phyloP scores from a whole-genome alignment of 2,888 invertebrate species.

The Pycnomerus fuliginosus region DNA sequence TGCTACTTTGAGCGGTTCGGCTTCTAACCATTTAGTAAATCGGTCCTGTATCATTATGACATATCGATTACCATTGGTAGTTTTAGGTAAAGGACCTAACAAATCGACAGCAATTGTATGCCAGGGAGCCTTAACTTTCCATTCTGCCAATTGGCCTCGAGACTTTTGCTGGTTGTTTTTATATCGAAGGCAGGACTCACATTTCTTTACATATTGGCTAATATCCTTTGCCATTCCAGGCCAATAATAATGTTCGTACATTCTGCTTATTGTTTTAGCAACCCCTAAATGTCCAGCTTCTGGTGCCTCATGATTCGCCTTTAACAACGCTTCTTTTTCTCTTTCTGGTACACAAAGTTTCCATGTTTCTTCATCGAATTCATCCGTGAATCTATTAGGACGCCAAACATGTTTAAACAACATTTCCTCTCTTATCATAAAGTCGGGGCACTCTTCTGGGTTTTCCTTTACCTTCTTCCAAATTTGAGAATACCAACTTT shows the following conservation, averaged over 20 bases:
- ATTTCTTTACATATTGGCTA: slow-evolving; percentile 29
- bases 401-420: slow-evolving; percentile 11
- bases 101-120: slow-evolving; percentile 34
- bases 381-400: slow-evolving; percentile 1
- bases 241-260: slow-evolving; percentile 36
- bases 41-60: slow-evolving; percentile 25
- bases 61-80: slow-evolving; percentile 20
- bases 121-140: slow-evolving; percentile 29
- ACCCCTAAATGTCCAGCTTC: slow-evolving; percentile 34
- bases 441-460: slow-evolving; percentile 1
- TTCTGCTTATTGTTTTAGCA: slow-evolving; percentile 28
- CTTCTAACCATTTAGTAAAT: slow-evolving; percentile 26
- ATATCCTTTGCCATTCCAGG: slow-evolving; percentile 33
- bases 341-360: slow-evolving; percentile 12
- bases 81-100: slow-evolving; percentile 38
- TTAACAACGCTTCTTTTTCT: slow-evolving; percentile 2
- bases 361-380: slow-evolving; percentile 7
- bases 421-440: slow-evolving; percentile 1
- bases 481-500: neutral
- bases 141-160: slow-evolving; percentile 27
- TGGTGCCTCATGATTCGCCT: slow-evolving; percentile 23
- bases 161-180: slow-evolving; percentile 24
- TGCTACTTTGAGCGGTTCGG: slow-evolving; percentile 19
- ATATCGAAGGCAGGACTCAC: slow-evolving; percentile 32
- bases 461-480: neutral